Base-by-base conservation (phyloP, 2,797 vertebrate genomes). In the Peromyscus aztecus region DNA sequence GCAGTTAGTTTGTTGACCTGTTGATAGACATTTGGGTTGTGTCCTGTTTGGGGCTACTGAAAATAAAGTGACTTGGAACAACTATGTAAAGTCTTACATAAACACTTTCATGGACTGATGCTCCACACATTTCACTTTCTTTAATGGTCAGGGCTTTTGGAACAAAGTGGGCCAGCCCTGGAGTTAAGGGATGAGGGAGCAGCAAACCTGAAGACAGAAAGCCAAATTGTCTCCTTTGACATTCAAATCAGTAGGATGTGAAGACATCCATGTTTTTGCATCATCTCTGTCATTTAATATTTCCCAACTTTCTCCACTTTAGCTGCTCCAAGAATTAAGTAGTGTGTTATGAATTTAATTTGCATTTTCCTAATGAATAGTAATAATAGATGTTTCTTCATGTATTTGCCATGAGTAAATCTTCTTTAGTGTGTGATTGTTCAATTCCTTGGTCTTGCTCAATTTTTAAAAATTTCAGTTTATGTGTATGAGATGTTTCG, bases 321-420 rank as follows among this genome's bases (percentile, higher is more conserved):
- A 80, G 6, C 24, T 40, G 27, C 57, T 88, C 49, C 46, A n/a
- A 6, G 27, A 78, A 23, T 24, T 46, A 24, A 52, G 29, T 43
- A 65, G 67, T 65, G 10, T 80, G 34, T 6, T 93, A 23, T 23
- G 4, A 7, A 24, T 91, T 90, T 81, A 81, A 84, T 78, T 80
- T 83, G 14, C 34, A 95, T 89, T 91, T 89, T 40, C 17, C 10
- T 89, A 43, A 77, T 63, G 21, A 71, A 43, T 86, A 86, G 86
- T 81, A 27, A 90, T 6, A 29, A 55, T 55, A 19, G 57, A 10
- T 71, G 24, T 65, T 21, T 94, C 93, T 94, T 67, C 14, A 37
- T 87, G 40, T 40, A 17, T 12, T 92, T 80, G 52, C 63, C 89
- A 75, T 52, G 4, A 61, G 43, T 43, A 57, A 82, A 69, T 89